phyloP scores from a whole-genome alignment of 2,888 invertebrate genomes.

The Penaeus monodon region DNA sequence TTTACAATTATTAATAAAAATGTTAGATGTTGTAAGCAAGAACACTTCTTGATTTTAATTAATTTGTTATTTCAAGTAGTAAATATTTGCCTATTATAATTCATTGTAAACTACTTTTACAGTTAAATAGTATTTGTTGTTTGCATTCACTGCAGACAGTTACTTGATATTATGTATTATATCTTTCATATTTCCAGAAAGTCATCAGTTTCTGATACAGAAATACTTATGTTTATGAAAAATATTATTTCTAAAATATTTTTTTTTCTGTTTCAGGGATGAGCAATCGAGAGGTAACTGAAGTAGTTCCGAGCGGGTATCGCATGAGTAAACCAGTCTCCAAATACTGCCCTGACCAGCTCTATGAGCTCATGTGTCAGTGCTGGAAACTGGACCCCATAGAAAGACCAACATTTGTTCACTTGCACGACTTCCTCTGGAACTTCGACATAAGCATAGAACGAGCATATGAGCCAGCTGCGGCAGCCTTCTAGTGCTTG shows the following conservation, averaged over 20 bases:
- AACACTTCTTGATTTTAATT: too few species aligned
- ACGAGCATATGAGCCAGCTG: constrained; percentile 79
- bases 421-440: constrained; percentile 92
- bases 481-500: not conserved
- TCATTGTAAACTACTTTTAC: too few species aligned
- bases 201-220: not conserved
- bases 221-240: not conserved
- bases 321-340: constrained; percentile 95
- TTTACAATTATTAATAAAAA: too few species aligned
- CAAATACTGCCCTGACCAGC: constrained; percentile 90
- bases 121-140: too few species aligned
- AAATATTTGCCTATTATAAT: too few species aligned
- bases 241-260: too few species aligned
- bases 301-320: constrained; percentile 95
- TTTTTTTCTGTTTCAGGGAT: constrained; percentile 75
- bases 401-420: constrained; percentile 96
- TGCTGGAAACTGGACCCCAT: constrained; percentile 97
- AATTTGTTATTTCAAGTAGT: too few species aligned
- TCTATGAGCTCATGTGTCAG: constrained; percentile 93
- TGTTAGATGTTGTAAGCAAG: too few species aligned
- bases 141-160: too few species aligned
- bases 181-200: too few species aligned
- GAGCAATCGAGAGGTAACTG: constrained; percentile 96
- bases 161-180: too few species aligned
- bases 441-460: constrained; percentile 96